These are phyloP conservation scores for Tamandua tetradactyla DNA, from an alignment of 2,797 vertebrate genomes.

Conservation along the genomic window DNA sequence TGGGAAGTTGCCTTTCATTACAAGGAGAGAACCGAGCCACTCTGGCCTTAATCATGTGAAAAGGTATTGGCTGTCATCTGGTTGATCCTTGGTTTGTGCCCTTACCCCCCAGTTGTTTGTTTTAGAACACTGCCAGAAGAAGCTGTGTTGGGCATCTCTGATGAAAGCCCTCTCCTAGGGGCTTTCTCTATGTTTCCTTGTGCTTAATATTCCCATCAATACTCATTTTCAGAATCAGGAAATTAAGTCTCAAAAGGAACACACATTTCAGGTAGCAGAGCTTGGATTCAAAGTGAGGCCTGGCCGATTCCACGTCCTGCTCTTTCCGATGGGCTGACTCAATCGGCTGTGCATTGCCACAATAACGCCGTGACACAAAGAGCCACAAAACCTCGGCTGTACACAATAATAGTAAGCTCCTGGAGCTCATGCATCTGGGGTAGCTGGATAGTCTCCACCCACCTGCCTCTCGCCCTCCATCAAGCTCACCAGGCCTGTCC, in stretches of 20 bases:
- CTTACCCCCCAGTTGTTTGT: background rate
- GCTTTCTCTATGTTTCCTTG: background rate
- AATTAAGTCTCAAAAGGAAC: background rate
- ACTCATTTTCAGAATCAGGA: background rate
- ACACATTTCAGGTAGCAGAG: background rate
- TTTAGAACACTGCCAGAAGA: background rate
- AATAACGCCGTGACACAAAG: background rate
- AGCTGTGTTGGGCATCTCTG: background rate
- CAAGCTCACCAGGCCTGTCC: background rate
- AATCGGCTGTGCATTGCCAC: no score
- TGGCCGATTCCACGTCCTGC: background rate
- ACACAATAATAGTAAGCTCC: no score
- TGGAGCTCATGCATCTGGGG: background rate
- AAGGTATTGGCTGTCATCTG: background rate
- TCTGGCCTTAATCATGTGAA: background rate
- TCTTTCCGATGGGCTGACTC: rapidly evolving
- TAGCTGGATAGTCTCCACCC: background rate
- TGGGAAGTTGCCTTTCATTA: background rate
- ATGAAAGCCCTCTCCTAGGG: background rate
- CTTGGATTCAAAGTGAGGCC: background rate
- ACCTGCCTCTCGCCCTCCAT: background rate
- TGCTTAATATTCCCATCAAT: conserved; percentile 16
- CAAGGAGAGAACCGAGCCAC: background rate
- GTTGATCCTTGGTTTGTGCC: background rate
- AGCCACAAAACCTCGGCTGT: background rate